Percentiles rank a stretch among this genome's conserved stretches.
Evolutionary conservation across 2,888 invertebrate genomes (phyloP).

Genomic region (Eugnorisma glareosa): DNA sequence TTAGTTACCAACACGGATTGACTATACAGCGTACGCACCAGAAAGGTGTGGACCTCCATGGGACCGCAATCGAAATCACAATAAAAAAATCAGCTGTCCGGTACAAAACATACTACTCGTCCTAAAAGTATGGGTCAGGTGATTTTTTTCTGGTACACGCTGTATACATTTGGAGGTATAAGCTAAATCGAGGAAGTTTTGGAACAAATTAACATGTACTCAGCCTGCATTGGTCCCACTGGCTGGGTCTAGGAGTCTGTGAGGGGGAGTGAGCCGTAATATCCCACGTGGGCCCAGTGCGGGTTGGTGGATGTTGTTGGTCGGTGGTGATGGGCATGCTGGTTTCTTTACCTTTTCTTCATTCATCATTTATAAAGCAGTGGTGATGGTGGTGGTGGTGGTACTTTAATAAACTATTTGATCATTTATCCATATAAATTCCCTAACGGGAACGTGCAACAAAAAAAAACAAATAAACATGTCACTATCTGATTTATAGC

Average conservation of each 20-base stretch:
- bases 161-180: not conserved
- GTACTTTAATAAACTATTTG: not conserved
- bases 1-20: slow-evolving; percentile 2
- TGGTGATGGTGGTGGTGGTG: not conserved
- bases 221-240: not conserved
- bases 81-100: not conserved
- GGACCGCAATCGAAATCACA: not conserved
- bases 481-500: slow-evolving; percentile 52
- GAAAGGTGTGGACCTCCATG: not conserved
- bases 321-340: not conserved
- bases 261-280: not conserved
- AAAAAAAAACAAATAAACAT: slow-evolving; percentile 49
- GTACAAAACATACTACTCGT: too few relatives aligned
- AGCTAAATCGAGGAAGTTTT: not conserved
- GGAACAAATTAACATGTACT: not conserved
- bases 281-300: not conserved
- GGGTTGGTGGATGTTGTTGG: not conserved
- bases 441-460: not conserved
- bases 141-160: not conserved
- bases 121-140: not conserved
- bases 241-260: not conserved
- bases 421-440: slow-evolving; percentile 1
- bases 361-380: not conserved
- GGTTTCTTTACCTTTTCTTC: not conserved
- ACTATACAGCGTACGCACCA: not conserved